Evolutionary conservation across 2,888 invertebrate species (phyloP).

Genomic region (Galerucella calmariensis): DNA sequence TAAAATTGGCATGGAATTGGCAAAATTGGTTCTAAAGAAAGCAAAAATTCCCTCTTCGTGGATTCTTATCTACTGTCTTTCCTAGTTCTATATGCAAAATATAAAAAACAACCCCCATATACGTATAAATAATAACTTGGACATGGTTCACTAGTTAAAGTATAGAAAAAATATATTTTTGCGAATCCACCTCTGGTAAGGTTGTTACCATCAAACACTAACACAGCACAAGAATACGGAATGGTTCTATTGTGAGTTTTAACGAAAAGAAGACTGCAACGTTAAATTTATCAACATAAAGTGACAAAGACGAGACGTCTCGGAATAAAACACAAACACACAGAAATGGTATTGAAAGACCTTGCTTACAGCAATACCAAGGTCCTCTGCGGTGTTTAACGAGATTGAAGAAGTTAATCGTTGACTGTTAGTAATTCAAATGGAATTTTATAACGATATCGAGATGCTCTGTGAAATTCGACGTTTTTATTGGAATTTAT

Average conservation of each 20-base stretch:
- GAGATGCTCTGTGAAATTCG: slow-evolving; percentile 24
- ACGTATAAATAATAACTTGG: too few relatives aligned
- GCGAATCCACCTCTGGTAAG: background rate
- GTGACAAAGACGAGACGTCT: slow-evolving; percentile 24
- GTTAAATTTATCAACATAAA: slow-evolving; percentile 23
- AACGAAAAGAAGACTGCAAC: slow-evolving; percentile 22
- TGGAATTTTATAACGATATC: slow-evolving; percentile 31
- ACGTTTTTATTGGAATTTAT: slow-evolving; percentile 25
- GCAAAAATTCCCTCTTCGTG: too few relatives aligned
- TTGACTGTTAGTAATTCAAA: slow-evolving; percentile 25
- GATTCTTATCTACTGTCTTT: too few relatives aligned
- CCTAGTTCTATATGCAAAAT: too few relatives aligned
- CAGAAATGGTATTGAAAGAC: slow-evolving; percentile 33
- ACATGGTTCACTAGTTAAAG: too few relatives aligned
- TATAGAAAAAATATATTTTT: background rate
- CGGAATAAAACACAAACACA: slow-evolving; percentile 13
- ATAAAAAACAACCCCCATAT: too few relatives aligned
- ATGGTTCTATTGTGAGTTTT: slow-evolving; percentile 23
- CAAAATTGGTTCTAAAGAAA: too few relatives aligned
- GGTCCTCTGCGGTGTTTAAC: slow-evolving; percentile 46
- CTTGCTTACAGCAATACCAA: slow-evolving; percentile 46
- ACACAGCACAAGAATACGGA: slow-evolving; percentile 21
- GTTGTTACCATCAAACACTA: slow-evolving; percentile 15
- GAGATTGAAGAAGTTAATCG: slow-evolving; percentile 39
- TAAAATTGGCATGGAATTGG: too few relatives aligned